Conservation (phyloP, 1,140 invertebrate genomes). For the Microplitis mediator region DNA sequence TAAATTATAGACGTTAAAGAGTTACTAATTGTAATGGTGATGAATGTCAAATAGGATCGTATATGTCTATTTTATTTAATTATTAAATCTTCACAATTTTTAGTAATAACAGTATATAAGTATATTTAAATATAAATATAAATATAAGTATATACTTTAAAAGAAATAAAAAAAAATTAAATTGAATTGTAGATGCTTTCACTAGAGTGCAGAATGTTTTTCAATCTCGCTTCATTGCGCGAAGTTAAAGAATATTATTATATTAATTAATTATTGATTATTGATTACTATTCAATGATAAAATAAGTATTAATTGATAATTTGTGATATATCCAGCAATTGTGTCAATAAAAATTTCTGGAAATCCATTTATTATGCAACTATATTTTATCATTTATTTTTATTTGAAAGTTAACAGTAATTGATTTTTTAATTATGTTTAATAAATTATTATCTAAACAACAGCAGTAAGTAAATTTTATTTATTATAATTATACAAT, state of each 20-base stretch:
- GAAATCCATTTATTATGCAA: slow-evolving; percentile 10
- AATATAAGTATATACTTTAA: not conserved
- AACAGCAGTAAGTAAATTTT: no score
- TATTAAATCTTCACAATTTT: no score
- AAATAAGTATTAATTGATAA: slow-evolving; percentile 32
- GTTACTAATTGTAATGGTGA: no score
- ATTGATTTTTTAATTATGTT: no score
- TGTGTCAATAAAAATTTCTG: slow-evolving; percentile 28
- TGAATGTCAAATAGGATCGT: not conserved
- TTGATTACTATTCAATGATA: not conserved
- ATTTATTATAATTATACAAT: no score
- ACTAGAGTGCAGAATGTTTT: slow-evolving; percentile 5
- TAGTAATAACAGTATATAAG: not conserved
- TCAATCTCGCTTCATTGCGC: slow-evolving; percentile 17
- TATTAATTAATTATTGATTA: no score
- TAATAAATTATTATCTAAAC: no score
- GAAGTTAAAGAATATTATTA: no score
- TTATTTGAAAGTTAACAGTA: no score
- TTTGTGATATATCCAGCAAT: slow-evolving; percentile 31
- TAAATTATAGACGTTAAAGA: not conserved
- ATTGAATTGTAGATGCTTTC: slow-evolving; percentile 3
- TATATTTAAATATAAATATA: slow-evolving; percentile 1
- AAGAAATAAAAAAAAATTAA: not conserved
- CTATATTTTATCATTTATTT: no score
- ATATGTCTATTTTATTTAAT: not conserved